phyloP scores from a whole-genome alignment of 2,113 vertebrate genomes.

The Coturnix japonica region DNA sequence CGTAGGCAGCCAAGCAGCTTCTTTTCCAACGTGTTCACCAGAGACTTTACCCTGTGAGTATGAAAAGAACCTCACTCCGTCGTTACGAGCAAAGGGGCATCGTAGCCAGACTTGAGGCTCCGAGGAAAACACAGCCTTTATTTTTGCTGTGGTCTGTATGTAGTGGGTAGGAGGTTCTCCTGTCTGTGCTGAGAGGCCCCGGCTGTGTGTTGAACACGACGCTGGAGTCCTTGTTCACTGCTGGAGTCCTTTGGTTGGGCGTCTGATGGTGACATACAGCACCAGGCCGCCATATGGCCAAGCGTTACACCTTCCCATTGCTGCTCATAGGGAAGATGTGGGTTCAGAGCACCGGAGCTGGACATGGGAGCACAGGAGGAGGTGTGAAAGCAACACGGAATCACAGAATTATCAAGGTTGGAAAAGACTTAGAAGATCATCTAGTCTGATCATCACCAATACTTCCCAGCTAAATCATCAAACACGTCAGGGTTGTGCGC shows the following conservation, averaged over 20 bases:
- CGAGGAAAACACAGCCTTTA: background rate
- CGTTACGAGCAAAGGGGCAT: background rate
- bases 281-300: rapidly evolving
- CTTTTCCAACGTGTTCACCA: background rate
- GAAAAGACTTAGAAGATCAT: no score
- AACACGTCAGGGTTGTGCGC: background rate
- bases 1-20: background rate
- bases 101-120: background rate
- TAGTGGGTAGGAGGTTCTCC: background rate
- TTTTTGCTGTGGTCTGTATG: background rate
- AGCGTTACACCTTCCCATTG: rapidly evolving
- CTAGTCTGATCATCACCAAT: no score
- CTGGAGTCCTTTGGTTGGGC: background rate
- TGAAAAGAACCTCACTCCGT: background rate
- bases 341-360: rapidly evolving
- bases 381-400: background rate
- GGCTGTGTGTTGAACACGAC: no score
- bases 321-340: rapidly evolving
- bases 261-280: rapidly evolving
- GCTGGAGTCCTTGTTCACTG: background rate
- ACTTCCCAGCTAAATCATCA: no score
- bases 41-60: background rate
- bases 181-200: background rate
- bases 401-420: no score
- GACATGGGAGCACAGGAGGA: background rate